Percentiles rank a stretch among this genome's conserved stretches.
Evolutionary conservation across 2,113 vertebrate genomes (phyloP).

Genomic region (Tetrao urogallus): DNA sequence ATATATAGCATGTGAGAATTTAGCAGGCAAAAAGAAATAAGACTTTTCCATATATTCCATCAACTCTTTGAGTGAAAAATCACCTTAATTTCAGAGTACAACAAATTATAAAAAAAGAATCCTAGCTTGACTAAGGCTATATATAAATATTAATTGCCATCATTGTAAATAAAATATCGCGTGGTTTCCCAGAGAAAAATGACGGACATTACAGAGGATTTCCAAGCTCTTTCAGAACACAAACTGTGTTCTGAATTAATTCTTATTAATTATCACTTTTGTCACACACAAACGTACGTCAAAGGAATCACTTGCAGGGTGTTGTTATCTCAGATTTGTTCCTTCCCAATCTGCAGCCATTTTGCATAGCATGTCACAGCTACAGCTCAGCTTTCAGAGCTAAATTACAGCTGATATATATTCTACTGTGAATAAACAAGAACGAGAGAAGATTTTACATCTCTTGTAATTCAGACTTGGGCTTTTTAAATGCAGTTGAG

Average conservation of each 20-base stretch:
- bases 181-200: not conserved
- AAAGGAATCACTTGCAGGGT: not conserved
- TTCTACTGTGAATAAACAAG: not conserved
- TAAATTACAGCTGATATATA: not conserved
- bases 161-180: not conserved
- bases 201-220: not conserved
- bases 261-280: conserved; percentile 17
- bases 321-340: not conserved
- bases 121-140: not conserved
- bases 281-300: not conserved
- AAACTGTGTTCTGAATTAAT: not conserved
- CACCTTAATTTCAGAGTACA: not conserved
- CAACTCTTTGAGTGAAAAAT: not conserved
- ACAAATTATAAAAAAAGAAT: not conserved
- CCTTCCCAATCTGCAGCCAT: not conserved
- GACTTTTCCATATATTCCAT: not conserved
- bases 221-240: not conserved
- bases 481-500: not conserved
- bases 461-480: not conserved
- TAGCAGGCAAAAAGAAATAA: not conserved
- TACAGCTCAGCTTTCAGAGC: not conserved
- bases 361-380: not conserved
- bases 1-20: not conserved
- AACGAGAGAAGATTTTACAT: not conserved
- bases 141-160: not conserved